Conservation (phyloP, 2,113 vertebrate species). For the Lichenostomus cassidix region DNA sequence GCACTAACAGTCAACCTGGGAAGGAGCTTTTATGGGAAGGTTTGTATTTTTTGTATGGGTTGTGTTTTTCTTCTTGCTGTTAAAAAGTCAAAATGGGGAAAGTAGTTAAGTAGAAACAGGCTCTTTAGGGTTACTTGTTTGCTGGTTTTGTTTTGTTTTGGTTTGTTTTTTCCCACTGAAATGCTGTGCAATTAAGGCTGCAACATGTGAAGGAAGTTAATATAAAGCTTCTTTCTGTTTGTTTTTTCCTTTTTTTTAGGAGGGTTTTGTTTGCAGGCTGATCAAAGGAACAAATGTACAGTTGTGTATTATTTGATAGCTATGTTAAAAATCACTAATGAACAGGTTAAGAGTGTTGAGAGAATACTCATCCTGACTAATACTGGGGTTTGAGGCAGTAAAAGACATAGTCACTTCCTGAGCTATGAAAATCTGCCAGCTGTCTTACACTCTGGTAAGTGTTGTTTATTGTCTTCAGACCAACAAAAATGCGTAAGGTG, state of each 20-base stretch:
- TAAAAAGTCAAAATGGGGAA: not conserved
- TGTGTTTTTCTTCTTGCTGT: not conserved
- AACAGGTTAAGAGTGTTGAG: not conserved
- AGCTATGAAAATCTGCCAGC: not conserved
- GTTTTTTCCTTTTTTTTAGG: not conserved
- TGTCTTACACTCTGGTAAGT: not conserved
- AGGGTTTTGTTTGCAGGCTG: not conserved
- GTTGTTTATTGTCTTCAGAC: not conserved
- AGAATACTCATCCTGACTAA: not conserved
- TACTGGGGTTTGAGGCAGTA: not conserved
- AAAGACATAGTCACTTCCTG: not conserved
- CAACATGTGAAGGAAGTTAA: not conserved
- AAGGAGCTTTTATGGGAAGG: not conserved
- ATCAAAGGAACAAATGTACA: not conserved
- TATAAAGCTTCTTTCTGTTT: not conserved
- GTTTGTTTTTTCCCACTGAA: not conserved
- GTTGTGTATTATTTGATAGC: not conserved
- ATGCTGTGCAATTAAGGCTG: not conserved
- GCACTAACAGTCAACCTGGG: not conserved
- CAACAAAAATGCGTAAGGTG: not conserved
- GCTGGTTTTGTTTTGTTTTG: not conserved
- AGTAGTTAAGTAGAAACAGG: not conserved
- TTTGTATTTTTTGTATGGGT: not conserved
- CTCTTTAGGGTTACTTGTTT: not conserved
- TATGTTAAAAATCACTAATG: not conserved